These are phyloP conservation scores for Heteractis magnifica DNA, from an alignment of 92 coral and sea anemone genomes.

Conservation along the genomic window DNA sequence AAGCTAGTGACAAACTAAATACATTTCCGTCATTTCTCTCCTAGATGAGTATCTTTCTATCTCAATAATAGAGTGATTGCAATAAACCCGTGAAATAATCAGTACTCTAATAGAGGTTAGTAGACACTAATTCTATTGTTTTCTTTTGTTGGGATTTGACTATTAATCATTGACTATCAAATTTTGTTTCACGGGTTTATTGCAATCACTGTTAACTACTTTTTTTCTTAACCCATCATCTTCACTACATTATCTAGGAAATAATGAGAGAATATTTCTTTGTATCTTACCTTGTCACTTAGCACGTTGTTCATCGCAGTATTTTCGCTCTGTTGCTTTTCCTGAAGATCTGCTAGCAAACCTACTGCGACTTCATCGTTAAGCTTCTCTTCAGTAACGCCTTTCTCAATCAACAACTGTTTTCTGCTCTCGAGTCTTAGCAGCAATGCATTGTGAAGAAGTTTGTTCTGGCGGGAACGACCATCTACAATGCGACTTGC, in stretches of 20 bases:
- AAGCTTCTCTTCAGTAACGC: constrained; percentile 66
- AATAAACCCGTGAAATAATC: too few relatives aligned
- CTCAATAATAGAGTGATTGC: too few relatives aligned
- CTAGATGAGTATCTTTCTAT: too few relatives aligned
- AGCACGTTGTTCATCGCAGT: constrained; percentile 81
- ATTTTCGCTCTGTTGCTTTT: constrained; percentile 82
- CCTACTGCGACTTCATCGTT: constrained; percentile 77
- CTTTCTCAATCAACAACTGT: constrained; percentile 59
- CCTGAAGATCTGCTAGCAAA: constrained; percentile 86
- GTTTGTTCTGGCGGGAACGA: constrained; percentile 65
- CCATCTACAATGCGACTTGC: constrained; percentile 78
- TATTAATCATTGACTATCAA: too few relatives aligned
- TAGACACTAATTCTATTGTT: too few relatives aligned
- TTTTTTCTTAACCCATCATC: neutral
- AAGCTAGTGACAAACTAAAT: too few relatives aligned
- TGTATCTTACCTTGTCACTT: constrained; percentile 66
- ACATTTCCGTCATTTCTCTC: too few relatives aligned
- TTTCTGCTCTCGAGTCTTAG: constrained; percentile 66
- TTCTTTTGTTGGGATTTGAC: neutral
- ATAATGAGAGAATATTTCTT: neutral
- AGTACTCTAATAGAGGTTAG: too few relatives aligned
- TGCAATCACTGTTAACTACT: too few relatives aligned
- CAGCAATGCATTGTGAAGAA: constrained; percentile 78
- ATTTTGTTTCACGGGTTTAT: too few relatives aligned
- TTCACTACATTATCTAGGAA: neutral